Conservation (phyloP, 2,888 invertebrate species). For the Mesorhabditis belari region DNA sequence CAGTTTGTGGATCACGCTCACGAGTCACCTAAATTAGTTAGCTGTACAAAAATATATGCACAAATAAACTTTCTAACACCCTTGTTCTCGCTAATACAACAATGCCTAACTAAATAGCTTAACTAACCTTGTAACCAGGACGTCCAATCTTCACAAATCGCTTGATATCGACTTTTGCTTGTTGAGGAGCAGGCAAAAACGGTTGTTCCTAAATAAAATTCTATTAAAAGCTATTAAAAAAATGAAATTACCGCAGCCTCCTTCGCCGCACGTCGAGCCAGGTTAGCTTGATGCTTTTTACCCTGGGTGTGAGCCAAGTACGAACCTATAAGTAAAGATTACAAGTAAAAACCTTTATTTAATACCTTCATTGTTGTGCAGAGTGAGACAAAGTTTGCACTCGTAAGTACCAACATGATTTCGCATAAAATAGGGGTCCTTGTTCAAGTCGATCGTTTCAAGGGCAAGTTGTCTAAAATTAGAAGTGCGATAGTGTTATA, state of each 20-base stretch:
- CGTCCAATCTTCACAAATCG: conserved; percentile 99
- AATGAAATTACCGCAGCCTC: conserved; percentile 58
- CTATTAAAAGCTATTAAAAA: no score
- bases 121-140: conserved; percentile 74
- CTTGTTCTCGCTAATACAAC: no score
- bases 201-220: conserved; percentile 79
- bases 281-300: conserved; percentile 97
- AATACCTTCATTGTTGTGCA: conserved; percentile 79
- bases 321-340: conserved; percentile 65
- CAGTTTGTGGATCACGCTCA: conserved; percentile 86
- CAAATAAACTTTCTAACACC: no score
- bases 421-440: conserved; percentile 99
- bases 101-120: not conserved
- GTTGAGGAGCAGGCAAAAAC: conserved; percentile 59
- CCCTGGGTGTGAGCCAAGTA: conserved; percentile 98
- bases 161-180: conserved; percentile 86
- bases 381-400: conserved; percentile 92
- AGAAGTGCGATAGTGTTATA: conserved; percentile 71
- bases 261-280: conserved; percentile 92
- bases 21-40: conserved; percentile 79
- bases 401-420: conserved; percentile 96
- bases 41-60: no score
- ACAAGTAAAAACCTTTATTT: no score
- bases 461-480: conserved; percentile 83
- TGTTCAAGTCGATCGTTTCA: conserved; percentile 95